A percentile compares a stretch with the other conserved stretches of the same genome.
These are phyloP conservation scores for Malurus cyaneus DNA, from an alignment of 2,113 vertebrate genomes.

Conservation along the genomic window DNA sequence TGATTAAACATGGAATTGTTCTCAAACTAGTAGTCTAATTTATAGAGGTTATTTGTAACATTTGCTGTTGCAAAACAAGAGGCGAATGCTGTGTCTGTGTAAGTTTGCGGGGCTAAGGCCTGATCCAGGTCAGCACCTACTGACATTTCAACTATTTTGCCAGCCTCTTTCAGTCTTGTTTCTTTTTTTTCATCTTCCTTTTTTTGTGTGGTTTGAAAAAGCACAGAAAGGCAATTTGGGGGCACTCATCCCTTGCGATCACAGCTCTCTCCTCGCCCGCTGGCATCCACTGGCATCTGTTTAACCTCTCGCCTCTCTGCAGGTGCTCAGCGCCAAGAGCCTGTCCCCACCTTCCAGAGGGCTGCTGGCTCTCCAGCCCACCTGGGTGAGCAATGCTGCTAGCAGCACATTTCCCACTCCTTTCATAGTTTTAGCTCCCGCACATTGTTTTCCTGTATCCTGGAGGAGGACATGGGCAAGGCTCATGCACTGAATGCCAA, in stretches of 20 bases:
- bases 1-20: not conserved
- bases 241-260: not conserved
- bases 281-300: not conserved
- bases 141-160: not conserved
- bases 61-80: not conserved
- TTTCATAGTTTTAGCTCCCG: not conserved
- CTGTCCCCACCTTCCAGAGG: slow-evolving; percentile 68
- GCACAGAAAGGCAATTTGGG: not conserved
- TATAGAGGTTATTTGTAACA: not conserved
- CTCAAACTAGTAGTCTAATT: not conserved
- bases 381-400: slow-evolving; percentile 66
- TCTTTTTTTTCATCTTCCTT: not conserved
- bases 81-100: fast-evolving
- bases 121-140: not conserved
- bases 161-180: not conserved
- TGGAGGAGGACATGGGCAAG: not conserved
- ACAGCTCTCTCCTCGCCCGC: fast-evolving
- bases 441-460: not conserved
- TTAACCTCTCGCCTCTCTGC: not conserved
- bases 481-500: not conserved
- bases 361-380: slow-evolving; percentile 60
- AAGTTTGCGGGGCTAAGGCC: not conserved
- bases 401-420: not conserved
- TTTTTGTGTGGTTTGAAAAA: not conserved
- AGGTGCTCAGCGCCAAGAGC: slow-evolving; percentile 74